Evolutionary conservation across 2,888 invertebrate species (phyloP).

Genomic region (Lepidochrysops patricia): DNA sequence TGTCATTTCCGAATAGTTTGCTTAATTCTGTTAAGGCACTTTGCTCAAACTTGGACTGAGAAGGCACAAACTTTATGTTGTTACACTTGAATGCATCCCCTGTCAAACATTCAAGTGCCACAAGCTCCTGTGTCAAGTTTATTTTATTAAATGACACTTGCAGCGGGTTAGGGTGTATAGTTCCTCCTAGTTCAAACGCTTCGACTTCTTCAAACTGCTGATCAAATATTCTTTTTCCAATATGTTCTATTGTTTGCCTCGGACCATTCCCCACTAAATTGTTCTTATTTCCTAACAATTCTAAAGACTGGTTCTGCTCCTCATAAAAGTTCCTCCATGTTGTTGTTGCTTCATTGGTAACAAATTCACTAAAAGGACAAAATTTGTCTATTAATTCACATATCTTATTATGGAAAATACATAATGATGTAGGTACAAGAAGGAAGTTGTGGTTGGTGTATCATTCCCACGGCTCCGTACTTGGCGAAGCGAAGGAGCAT

Average conservation of each 20-base stretch:
- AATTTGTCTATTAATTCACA: neutral
- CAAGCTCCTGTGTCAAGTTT: conserved; percentile 42
- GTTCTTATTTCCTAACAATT: conserved; percentile 50
- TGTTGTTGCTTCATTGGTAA: conserved; percentile 59
- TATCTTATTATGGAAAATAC: conserved; percentile 8
- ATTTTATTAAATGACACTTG: conserved; percentile 37
- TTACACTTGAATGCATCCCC: too few relatives aligned
- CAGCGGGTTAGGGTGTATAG: conserved; percentile 27
- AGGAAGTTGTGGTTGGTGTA: too few relatives aligned
- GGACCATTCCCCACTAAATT: conserved; percentile 32
- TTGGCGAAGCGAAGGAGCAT: too few relatives aligned
- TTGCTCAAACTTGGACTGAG: conserved; percentile 44
- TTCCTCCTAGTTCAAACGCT: conserved; percentile 37
- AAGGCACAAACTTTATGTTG: conserved; percentile 34
- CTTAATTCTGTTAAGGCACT: conserved; percentile 49
- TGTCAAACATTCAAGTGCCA: conserved; percentile 36
- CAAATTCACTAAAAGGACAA: conserved; percentile 47
- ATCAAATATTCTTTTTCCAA: conserved; percentile 51
- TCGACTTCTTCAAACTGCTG: conserved; percentile 57
- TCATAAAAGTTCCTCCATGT: conserved; percentile 67
- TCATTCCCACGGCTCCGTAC: too few relatives aligned
- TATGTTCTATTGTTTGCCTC: conserved; percentile 38
- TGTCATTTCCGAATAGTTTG: conserved; percentile 46
- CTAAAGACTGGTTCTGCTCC: conserved; percentile 58
- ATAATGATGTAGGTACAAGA: too few relatives aligned